Evolutionary conservation across 2,888 invertebrate genomes (phyloP).

Genomic region (Agonum fuliginosum): DNA sequence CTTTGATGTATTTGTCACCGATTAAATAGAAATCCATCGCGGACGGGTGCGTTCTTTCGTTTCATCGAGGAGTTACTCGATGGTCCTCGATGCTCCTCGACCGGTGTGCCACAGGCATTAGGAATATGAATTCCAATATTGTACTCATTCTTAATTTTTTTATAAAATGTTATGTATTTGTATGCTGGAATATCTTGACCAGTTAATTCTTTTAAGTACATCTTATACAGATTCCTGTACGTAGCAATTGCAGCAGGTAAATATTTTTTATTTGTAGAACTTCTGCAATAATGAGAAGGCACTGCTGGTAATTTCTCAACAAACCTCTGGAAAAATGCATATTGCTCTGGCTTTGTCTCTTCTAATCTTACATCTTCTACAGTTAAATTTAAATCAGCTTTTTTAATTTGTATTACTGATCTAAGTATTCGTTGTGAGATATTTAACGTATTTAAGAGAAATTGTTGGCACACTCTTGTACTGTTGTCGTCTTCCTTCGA

Average conservation of each 20-base stretch:
- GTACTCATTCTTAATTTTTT: background rate
- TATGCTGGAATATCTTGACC: background rate
- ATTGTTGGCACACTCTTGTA: slow-evolving; percentile 13
- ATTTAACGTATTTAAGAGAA: background rate
- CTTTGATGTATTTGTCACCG: no score
- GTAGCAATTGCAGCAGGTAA: slow-evolving; percentile 38
- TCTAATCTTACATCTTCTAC: background rate
- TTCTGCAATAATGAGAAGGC: slow-evolving; percentile 56
- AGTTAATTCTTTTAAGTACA: slow-evolving; percentile 7
- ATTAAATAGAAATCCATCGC: no score
- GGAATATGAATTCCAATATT: slow-evolving; percentile 11
- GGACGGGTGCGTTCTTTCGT: no score
- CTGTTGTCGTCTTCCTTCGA: background rate
- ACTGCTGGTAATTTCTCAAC: slow-evolving; percentile 49
- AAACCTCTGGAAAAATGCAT: background rate
- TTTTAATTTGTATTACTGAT: background rate
- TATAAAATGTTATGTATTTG: background rate
- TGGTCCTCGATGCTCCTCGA: no score
- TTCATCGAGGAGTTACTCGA: no score
- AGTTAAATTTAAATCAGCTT: background rate
- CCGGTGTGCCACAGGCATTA: no score
- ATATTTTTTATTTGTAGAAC: slow-evolving; percentile 39
- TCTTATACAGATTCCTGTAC: slow-evolving; percentile 41
- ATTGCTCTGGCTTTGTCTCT: background rate
- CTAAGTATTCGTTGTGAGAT: background rate